Base-by-base conservation (phyloP, 1,140 invertebrate genomes). In the Zaprionus ghesquierei region DNA sequence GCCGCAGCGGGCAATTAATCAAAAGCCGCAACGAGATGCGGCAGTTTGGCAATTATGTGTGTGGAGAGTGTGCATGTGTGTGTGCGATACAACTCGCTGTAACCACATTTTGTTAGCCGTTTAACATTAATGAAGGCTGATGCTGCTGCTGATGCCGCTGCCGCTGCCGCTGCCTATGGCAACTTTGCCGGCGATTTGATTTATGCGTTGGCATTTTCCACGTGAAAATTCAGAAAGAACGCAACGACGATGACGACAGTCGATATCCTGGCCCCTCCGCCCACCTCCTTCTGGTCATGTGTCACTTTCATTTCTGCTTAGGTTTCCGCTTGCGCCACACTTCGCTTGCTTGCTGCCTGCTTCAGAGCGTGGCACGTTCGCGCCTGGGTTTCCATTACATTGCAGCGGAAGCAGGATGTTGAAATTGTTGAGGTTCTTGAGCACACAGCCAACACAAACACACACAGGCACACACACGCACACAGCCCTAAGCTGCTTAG, bases 321-420 rank as follows among this genome's bases (percentile, higher is more conserved):
- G 80, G 80, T 84, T 85, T 84, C 77, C 81, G 76, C 31, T 62
- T n/a, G 68, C 72, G 68, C 72, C 76, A 78, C 76, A 78, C 80
- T 75, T 73, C 60, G 33, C 56, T 46, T 74, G 31, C 56, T n/a
- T 46, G 46, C 65, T 38, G 72, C 55, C 55, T 72, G 55, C 72
- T 6, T 12, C 49, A 18, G 12, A 41, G 25, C 15, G 58, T 58
- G 80, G 68, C 76, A 68, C 62, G 79, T 38, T 60, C 55, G 51
- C 29, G 64, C 49, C 63, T 61, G 58, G 69, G 81, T 85, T 85
- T 85, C 81, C 77, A 85, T 85, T 85, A 86, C 81, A 85, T 75
- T 85, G 77, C 81, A 85, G 50, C 81, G 81, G 77, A 85, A 80
- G 77, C 77, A 77, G 81, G 81, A 85, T 85, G 81, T 80, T 85